Base-by-base conservation (phyloP, 2,888 invertebrate genomes). In the Hyposoter didymator region DNA sequence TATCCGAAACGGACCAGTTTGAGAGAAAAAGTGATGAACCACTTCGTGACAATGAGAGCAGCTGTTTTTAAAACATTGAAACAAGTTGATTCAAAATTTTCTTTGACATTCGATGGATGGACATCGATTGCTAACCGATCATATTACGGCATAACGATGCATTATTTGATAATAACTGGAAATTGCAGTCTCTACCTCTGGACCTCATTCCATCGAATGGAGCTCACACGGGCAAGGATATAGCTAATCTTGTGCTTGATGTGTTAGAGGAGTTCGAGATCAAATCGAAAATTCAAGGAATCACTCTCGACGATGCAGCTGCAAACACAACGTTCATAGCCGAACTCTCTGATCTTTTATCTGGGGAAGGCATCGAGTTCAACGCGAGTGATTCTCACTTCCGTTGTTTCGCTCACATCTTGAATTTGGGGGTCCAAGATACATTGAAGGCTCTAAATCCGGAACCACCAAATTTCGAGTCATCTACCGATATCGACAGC, bases 51-150 rank as follows among this genome's bases (percentile, higher is more conserved):
- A 12, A 85, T 87, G 75, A 78, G 70, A 70, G 78, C 43, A 39
- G 83, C 47, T 52, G 85, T 84, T 3, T 74, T 87, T n/a, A 74
- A 83, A 32, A 55, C 72, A 32, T 32, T 88, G n/a, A 32, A 79
- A n/a, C 8, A 83, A 47, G 49, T 78, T 72, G 39, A 76, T 2
- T 87, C 87, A 8, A 85, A 87, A 52, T 81, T 88, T 78, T 81
- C 84, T 35, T 84, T 88, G 39, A 87, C 87, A 12, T 32, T 87
- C 12, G 86, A 88, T 81, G 87, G 84, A 8, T 87, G 86, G 86
- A 84, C 84, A 45, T 78, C 84, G 17, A 69, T 84, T 12, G 70
- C 76, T 22, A 79, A 79, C 35, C 43, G 35, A 45, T 82, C 84
- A 22, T 86, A 84, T 64, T 74, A 84, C 45, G 86, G 86, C 6